Percentiles rank a stretch among this genome's conserved stretches.
Evolutionary conservation across 2,888 invertebrate species (phyloP).

Genomic region (Minunthozetes semirufus): DNA sequence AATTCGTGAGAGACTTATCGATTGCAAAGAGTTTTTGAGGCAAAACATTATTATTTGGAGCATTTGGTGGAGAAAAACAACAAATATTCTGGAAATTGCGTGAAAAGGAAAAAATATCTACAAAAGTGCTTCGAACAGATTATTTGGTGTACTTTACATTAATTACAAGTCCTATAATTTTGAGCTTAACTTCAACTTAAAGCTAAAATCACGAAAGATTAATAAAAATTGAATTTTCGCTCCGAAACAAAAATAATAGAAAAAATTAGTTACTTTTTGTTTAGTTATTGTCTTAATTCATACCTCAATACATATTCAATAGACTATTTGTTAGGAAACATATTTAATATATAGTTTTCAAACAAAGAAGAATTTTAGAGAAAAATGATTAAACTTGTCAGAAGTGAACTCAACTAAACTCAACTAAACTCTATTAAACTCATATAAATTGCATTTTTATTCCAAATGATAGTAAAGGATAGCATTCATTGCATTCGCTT

Average conservation of each 20-base stretch:
- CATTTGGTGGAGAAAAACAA: not conserved
- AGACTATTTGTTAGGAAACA: not conserved
- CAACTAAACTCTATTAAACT: not conserved
- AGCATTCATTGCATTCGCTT: not conserved
- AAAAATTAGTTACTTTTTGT: not conserved
- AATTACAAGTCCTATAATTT: slow-evolving; percentile 1
- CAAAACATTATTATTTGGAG: slow-evolving; percentile 16
- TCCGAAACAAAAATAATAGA: not conserved
- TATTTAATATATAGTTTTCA: not conserved
- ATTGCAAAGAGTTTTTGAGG: slow-evolving; percentile 1
- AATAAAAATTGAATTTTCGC: not conserved
- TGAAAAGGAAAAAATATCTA: not conserved
- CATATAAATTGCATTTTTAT: slow-evolving; percentile 22
- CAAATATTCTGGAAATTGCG: not conserved
- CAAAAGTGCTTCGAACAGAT: not conserved
- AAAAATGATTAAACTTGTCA: slow-evolving; percentile 25
- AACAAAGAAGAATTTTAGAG: not conserved
- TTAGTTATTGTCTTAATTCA: not conserved
- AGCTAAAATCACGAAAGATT: slow-evolving; percentile 8
- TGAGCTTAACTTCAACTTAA: not conserved
- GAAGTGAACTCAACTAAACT: not conserved
- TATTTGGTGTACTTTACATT: not conserved
- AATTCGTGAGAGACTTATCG: slow-evolving; percentile 10
- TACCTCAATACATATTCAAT: slow-evolving; percentile 26
- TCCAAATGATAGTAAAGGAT: slow-evolving; percentile 21